Base-by-base conservation (phyloP, 2,888 invertebrate genomes). In the Sesia bembeciformis region DNA sequence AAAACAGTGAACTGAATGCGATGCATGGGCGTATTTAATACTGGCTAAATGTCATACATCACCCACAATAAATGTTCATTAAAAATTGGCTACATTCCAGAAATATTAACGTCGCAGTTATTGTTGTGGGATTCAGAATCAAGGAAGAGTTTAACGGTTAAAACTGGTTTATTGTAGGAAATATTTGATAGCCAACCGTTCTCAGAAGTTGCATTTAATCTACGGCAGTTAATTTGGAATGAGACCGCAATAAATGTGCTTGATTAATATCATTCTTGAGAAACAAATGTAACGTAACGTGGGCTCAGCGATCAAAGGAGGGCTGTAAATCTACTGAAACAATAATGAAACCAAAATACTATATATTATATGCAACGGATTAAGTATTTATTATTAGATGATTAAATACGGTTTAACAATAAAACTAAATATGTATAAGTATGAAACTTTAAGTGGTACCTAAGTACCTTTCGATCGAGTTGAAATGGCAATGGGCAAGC, bases 151-250 rank as follows among this genome's bases (percentile, higher is more conserved):
- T 72, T 78, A 78, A 76, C 69, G 62, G 66, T 62, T 64, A 61
- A 68, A 71, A 76, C 74, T 68, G 72, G 75, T 82, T 84, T 85
- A 86, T 78, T 78, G 76, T 81, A 76, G 78, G 78, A 76, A 84
- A 85, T 86, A 86, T 87, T 88, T 85, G 88, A 88, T 87, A 82
- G 84, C 76, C 73, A 61, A 60, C 65, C 65, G 69, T 86, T 87
- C 87, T 78, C 55, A 77, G 87, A 87, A 86, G 69, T 67, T 64
- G 65, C 74, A 78, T 81, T 82, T 80, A 84, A 82, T 83, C 76
- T 78, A 71, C 75, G 73, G 77, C 72, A 79, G 79, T 83, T 83
- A 84, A 84, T 81, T 76, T 74, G 66, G 71, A 71, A 81, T 76
- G 76, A 68, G 79, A 78, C 80, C 81, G 84, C 81, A 77, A 79